Evolutionary conservation across 2,113 vertebrate genomes (phyloP).

Genomic region (Muscicapa adusta): DNA sequence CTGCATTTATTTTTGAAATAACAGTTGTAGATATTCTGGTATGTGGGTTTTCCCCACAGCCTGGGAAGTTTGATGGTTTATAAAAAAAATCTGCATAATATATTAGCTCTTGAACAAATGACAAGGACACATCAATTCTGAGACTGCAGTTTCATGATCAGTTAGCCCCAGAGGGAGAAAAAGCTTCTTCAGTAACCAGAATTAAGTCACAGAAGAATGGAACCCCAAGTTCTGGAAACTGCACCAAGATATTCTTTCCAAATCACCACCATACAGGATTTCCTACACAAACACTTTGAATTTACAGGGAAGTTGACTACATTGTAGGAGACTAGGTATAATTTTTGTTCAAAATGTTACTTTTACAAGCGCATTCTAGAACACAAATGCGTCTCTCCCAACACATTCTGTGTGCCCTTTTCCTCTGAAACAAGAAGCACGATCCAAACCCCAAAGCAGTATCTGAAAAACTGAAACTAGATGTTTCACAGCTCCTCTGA

Average conservation of each 20-base stretch:
- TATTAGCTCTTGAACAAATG: background rate
- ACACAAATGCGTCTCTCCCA: background rate
- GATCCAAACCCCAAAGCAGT: background rate
- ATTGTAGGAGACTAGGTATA: background rate
- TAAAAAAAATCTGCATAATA: background rate
- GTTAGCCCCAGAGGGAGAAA: background rate
- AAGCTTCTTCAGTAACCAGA: background rate
- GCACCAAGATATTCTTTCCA: background rate
- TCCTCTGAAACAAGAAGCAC: background rate
- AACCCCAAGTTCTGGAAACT: background rate
- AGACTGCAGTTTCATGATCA: background rate
- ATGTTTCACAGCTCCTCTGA: background rate
- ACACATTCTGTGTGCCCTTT: background rate
- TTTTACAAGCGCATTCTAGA: background rate
- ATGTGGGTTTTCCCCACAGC: accelerated
- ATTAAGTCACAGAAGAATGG: background rate
- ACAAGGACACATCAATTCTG: background rate
- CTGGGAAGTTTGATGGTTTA: background rate
- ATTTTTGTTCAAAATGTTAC: background rate
- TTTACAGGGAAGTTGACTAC: background rate
- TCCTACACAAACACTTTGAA: background rate
- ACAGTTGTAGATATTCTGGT: background rate
- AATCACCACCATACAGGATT: accelerated
- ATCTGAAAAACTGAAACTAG: background rate
- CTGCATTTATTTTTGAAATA: background rate